Percentiles rank a stretch among this genome's conserved stretches.
These are phyloP conservation scores for Rhinophrynus dorsalis DNA, from an alignment of 2,797 vertebrate genomes.

Conservation along the genomic window DNA sequence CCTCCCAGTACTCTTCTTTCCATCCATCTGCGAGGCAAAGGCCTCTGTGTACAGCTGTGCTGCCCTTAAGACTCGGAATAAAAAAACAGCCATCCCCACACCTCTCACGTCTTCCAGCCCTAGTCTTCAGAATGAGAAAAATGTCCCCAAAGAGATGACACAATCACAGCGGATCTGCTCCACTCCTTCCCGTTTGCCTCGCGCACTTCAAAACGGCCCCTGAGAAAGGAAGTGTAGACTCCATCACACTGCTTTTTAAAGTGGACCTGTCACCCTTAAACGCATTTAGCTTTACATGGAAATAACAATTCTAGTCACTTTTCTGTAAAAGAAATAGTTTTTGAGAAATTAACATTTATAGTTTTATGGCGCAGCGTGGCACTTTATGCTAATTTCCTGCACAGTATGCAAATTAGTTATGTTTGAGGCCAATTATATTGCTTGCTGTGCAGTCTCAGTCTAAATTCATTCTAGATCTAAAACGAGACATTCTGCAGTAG, in stretches of 20 bases:
- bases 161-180: slow-evolving; percentile 62
- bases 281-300: too few relatives aligned
- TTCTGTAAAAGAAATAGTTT: too few relatives aligned
- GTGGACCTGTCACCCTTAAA: too few relatives aligned
- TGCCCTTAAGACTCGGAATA: slow-evolving; percentile 54
- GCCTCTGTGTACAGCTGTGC: slow-evolving; percentile 61
- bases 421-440: too few relatives aligned
- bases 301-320: too few relatives aligned
- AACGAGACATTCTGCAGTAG: too few relatives aligned
- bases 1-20: slow-evolving; percentile 54
- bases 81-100: slow-evolving; percentile 38
- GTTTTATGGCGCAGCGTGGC: too few relatives aligned
- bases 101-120: slow-evolving; percentile 58
- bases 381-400: too few relatives aligned
- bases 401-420: too few relatives aligned
- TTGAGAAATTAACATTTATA: too few relatives aligned
- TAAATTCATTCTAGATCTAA: too few relatives aligned
- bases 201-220: not conserved
- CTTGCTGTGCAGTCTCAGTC: too few relatives aligned
- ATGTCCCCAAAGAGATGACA: slow-evolving; percentile 69
- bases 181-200: slow-evolving; percentile 53
- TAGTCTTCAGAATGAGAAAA: slow-evolving; percentile 57
- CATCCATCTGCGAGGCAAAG: slow-evolving; percentile 61
- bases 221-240: not conserved
- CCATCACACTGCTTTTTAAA: not conserved